Percentiles rank a stretch among this genome's conserved stretches.
phyloP scores from a whole-genome alignment of 1,140 invertebrate species.

The Venustaconcha ellipsiformis region DNA sequence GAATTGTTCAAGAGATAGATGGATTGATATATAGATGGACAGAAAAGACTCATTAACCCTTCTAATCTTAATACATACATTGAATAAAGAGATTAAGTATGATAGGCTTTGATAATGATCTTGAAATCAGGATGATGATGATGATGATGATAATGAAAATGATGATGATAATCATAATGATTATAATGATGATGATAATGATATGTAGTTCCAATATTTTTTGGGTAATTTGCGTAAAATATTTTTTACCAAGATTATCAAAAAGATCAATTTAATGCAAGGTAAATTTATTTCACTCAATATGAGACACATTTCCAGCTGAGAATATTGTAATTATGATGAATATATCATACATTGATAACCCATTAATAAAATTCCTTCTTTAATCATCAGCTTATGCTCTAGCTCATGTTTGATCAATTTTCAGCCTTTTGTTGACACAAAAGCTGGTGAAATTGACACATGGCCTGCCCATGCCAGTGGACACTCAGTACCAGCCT shows the following conservation, averaged over 20 bases:
- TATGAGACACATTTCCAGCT: neutral
- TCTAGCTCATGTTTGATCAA: neutral
- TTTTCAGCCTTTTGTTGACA: slow-evolving; percentile 64
- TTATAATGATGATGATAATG: too few relatives aligned
- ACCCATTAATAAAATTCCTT: neutral
- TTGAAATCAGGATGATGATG: too few relatives aligned
- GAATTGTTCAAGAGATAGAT: too few relatives aligned
- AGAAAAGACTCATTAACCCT: too few relatives aligned
- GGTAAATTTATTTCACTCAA: neutral
- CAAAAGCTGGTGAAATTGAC: slow-evolving; percentile 64
- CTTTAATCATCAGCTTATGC: neutral
- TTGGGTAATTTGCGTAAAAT: neutral
- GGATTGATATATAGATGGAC: too few relatives aligned
- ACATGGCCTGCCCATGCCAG: slow-evolving; percentile 69
- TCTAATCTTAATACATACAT: too few relatives aligned
- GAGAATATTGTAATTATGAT: neutral
- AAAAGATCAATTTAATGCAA: neutral
- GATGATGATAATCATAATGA: too few relatives aligned
- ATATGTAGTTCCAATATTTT: too few relatives aligned
- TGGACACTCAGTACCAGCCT: slow-evolving; percentile 49
- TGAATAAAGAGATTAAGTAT: too few relatives aligned
- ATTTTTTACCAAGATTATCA: neutral
- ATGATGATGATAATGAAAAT: too few relatives aligned
- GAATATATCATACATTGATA: neutral
- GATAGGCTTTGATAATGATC: too few relatives aligned